Evolutionary conservation across 2,797 vertebrate species (phyloP).

Genomic region (Labeo calbasu): DNA sequence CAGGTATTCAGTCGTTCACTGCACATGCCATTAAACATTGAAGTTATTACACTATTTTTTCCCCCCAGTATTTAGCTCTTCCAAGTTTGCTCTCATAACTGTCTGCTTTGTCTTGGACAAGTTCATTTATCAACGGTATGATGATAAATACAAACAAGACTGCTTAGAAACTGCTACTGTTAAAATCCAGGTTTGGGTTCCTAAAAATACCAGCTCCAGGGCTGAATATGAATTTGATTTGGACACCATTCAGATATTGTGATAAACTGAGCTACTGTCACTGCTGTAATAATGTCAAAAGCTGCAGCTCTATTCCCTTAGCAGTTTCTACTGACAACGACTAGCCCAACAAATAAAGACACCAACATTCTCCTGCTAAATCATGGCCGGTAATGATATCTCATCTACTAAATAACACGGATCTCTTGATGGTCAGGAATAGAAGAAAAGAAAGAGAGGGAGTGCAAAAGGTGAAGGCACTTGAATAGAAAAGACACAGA

Average conservation of each 20-base stretch:
- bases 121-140: constrained; percentile 38
- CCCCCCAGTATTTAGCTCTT: not conserved
- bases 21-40: constrained; percentile 58
- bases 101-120: constrained; percentile 21
- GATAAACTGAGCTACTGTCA: no score
- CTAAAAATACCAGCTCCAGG: constrained; percentile 56
- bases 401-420: constrained; percentile 16
- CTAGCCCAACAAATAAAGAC: constrained; percentile 56
- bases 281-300: no score
- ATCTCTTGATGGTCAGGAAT: constrained; percentile 25
- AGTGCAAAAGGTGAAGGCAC: not conserved
- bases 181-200: constrained; percentile 12
- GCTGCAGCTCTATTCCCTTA: no score
- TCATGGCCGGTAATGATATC: constrained; percentile 12
- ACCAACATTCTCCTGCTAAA: constrained; percentile 9
- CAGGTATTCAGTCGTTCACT: constrained; percentile 54
- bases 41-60: constrained; percentile 53
- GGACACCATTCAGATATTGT: constrained; percentile 56
- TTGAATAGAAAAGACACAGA: not conserved
- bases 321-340: constrained; percentile 44
- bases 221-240: constrained; percentile 59
- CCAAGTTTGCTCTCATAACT: constrained; percentile 37
- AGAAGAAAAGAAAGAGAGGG: constrained; percentile 11
- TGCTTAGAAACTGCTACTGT: constrained; percentile 41
- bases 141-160: constrained; percentile 38